A percentile compares a stretch with the other conserved stretches of the same genome.
Evolutionary conservation across 2,797 vertebrate species (phyloP).

Genomic region (Spondyliosoma cantharus): DNA sequence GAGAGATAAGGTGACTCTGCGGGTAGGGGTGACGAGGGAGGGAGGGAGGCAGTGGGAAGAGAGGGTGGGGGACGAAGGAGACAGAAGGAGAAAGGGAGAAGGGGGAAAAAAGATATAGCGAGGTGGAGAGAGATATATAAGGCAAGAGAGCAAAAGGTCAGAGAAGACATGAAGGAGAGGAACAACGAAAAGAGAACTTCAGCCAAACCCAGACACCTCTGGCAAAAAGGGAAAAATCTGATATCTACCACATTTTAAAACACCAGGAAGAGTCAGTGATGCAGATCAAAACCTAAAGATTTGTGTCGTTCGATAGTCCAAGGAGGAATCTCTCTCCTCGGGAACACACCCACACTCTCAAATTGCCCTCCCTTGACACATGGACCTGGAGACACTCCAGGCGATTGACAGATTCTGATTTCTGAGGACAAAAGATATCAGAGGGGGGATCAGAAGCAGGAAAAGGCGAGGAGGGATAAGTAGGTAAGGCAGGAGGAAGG

Average conservation of each 20-base stretch:
- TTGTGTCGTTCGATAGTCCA: neutral
- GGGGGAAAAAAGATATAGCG: constrained; percentile 43
- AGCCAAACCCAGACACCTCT: constrained; percentile 9
- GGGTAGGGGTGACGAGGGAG: constrained; percentile 37
- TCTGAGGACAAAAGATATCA: constrained; percentile 43
- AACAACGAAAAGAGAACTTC: neutral
- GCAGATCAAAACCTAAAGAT: neutral
- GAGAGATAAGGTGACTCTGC: constrained; percentile 81
- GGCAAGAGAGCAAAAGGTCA: constrained; percentile 65
- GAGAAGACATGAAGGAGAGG: constrained; percentile 42
- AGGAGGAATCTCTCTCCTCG: constrained; percentile 10
- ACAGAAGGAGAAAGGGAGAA: constrained; percentile 27
- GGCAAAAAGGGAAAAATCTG: constrained; percentile 16
- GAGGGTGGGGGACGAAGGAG: constrained; percentile 8
- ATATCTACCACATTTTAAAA: neutral
- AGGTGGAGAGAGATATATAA: constrained; percentile 31
- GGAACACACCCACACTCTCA: constrained; percentile 11
- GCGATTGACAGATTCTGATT: constrained; percentile 62
- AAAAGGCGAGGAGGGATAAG: constrained; percentile 32
- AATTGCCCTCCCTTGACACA: constrained; percentile 28
- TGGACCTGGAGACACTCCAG: constrained; percentile 35
- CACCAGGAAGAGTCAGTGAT: neutral
- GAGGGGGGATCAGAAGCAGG: neutral
- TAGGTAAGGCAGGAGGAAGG: constrained; percentile 33
- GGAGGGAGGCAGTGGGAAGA: neutral